These are phyloP conservation scores for Polyergus mexicanus DNA, from an alignment of 1,140 invertebrate species.

Conservation along the genomic window DNA sequence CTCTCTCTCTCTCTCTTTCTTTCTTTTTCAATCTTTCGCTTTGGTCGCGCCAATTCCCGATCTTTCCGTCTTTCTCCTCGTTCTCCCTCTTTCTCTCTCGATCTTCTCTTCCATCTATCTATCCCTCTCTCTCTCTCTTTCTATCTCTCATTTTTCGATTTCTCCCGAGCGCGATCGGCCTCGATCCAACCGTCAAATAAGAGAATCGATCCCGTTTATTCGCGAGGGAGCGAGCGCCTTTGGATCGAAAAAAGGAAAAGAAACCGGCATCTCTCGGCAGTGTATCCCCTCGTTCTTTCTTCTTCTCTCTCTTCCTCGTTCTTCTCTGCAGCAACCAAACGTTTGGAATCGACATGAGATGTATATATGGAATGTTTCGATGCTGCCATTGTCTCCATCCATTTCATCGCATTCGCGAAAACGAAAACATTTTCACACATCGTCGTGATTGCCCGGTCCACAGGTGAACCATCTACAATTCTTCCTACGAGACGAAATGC, in stretches of 20 bases:
- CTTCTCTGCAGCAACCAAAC: constrained; percentile 20
- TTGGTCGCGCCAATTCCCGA: constrained; percentile 43
- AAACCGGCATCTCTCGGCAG: constrained; percentile 42
- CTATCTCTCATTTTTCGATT: constrained; percentile 58
- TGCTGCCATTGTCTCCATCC: constrained; percentile 10
- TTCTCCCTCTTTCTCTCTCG: constrained; percentile 6
- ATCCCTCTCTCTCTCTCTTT: constrained; percentile 38
- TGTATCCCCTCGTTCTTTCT: constrained; percentile 25
- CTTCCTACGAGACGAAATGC: background rate
- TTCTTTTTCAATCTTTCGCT: constrained; percentile 34
- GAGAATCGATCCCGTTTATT: constrained; percentile 70
- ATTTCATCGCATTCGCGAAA: constrained; percentile 10
- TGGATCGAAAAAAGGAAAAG: constrained; percentile 59
- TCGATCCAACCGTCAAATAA: constrained; percentile 65
- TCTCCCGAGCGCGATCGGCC: constrained; percentile 37
- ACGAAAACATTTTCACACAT: background rate
- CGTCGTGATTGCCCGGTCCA: background rate
- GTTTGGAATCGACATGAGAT: constrained; percentile 24
- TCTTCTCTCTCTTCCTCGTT: background rate
- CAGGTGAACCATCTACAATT: background rate
- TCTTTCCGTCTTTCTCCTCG: constrained; percentile 8
- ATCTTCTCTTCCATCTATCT: background rate
- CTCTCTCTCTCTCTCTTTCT: constrained; percentile 26
- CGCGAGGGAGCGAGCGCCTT: constrained; percentile 54
- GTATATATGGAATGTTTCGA: constrained; percentile 64